Base-by-base conservation (phyloP, 2,888 invertebrate species). In the Oscheius onirici region DNA sequence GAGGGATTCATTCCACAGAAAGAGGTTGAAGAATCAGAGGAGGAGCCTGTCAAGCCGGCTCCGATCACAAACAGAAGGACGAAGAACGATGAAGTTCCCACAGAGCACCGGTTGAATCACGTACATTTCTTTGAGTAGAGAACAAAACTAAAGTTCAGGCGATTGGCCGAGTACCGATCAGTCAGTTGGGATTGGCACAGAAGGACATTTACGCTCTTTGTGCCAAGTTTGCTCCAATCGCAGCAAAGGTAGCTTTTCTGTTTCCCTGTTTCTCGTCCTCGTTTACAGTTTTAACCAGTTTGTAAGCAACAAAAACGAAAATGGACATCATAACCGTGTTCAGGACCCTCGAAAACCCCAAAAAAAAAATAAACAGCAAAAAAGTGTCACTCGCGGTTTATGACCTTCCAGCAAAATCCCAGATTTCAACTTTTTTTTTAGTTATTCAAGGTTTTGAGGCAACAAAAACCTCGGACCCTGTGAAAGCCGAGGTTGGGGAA, bases 141-240 rank as follows among this genome's bases (percentile, higher is more conserved):
- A 5, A 65, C 17, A 41, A 17, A 22, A 60, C n/a, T 49, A 34
- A 15, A 8, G 60, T 71, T 52, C 46, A 74, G 71, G 61, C 46
- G 8, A 69, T 72, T 13, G 66, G 71, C 20, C 34, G 73, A 46
- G 77, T 78, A 11, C 77, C 80, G 0, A 71, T 80, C 22, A 67
- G 65, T 41, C 71, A 75, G 52, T 72, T 80, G 10, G 82, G 82
- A 10, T 57, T 82, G 24, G 57, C 71, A 0, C 52, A 73, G 6
- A 74, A 73, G 44, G 76, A 82, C 44, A 57, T 82, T 43, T 74
- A 72, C 63, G 76, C 75, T 1, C 52, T 82, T 1, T 82, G 82
- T 57, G 72, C 79, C 1, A 77, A 78, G 41, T 82, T 82, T 65
- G 75, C 82, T 1, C 76, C 79, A 43, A 70, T 82, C 41, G 82